Percentiles rank a stretch among this genome's conserved stretches.
These are phyloP conservation scores for Grammatotria lemairii DNA, from an alignment of 2,113 vertebrate genomes.

Conservation along the genomic window DNA sequence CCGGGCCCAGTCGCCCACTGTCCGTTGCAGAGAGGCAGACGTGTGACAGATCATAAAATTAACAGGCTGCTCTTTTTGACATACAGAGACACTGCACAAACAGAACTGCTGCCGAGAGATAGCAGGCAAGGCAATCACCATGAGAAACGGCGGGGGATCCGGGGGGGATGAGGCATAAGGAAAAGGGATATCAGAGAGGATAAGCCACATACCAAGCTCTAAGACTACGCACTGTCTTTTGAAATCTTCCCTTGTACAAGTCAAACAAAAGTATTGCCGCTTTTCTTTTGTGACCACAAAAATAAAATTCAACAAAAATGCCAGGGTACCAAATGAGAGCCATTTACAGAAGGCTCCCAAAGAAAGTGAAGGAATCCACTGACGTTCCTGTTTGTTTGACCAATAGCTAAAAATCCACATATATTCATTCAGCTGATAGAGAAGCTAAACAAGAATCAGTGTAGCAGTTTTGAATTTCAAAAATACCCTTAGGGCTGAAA, in stretches of 20 bases:
- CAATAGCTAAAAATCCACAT: background rate
- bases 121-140: constrained; percentile 55
- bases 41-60: constrained; percentile 62
- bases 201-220: background rate
- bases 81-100: constrained; percentile 53
- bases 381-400: background rate
- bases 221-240: background rate
- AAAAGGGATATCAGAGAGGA: background rate
- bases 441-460: background rate
- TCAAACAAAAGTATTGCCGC: background rate
- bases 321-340: background rate
- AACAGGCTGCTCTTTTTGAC: constrained; percentile 51
- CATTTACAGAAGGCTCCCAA: background rate
- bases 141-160: background rate
- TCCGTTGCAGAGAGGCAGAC: constrained; percentile 12
- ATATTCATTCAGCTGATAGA: background rate
- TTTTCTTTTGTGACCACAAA: background rate
- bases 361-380: background rate
- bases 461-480: background rate
- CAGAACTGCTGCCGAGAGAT: constrained; percentile 63
- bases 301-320: background rate
- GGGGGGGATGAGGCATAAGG: background rate
- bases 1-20: constrained; percentile 16
- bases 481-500: background rate
- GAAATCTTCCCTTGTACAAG: background rate